Evolutionary conservation across 2,888 invertebrate genomes (phyloP).

Genomic region (Melinaea menophilus): DNA sequence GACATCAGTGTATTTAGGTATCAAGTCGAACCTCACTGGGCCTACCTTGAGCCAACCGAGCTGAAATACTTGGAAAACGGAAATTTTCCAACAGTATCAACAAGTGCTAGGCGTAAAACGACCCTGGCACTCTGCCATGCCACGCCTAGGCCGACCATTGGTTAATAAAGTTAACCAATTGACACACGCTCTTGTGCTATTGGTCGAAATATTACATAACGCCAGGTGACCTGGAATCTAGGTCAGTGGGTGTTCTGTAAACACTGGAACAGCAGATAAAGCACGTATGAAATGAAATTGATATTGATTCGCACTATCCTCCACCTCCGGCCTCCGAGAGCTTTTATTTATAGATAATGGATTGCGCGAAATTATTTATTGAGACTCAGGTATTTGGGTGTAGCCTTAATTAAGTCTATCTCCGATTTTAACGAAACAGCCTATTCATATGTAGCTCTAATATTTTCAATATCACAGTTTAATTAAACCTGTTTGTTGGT

Average conservation of each 20-base stretch:
- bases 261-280: conserved; percentile 27
- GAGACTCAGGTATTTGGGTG: no score
- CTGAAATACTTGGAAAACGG: conserved; percentile 29
- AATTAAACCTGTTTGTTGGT: no score
- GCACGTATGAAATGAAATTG: conserved; percentile 29
- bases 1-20: conserved; percentile 1
- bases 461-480: no score
- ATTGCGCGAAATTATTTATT: no score
- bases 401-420: no score
- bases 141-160: conserved; percentile 75
- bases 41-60: conserved; percentile 23
- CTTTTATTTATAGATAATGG: no score
- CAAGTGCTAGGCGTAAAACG: conserved; percentile 66
- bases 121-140: conserved; percentile 73
- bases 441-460: no score
- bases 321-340: conserved; percentile 9
- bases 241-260: conserved; percentile 49
- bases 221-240: conserved; percentile 62
- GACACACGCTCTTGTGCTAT: conserved; percentile 67
- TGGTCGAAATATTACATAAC: conserved; percentile 57
- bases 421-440: no score
- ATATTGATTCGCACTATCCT: conserved; percentile 19
- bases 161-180: conserved; percentile 77
- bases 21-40: conserved; percentile 12
- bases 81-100: conserved; percentile 51